Evolutionary conservation across 2,113 vertebrate species (phyloP), one percentile per base, ranked within the genome.

Genomic region (Odontophorus gujanensis): DNA sequence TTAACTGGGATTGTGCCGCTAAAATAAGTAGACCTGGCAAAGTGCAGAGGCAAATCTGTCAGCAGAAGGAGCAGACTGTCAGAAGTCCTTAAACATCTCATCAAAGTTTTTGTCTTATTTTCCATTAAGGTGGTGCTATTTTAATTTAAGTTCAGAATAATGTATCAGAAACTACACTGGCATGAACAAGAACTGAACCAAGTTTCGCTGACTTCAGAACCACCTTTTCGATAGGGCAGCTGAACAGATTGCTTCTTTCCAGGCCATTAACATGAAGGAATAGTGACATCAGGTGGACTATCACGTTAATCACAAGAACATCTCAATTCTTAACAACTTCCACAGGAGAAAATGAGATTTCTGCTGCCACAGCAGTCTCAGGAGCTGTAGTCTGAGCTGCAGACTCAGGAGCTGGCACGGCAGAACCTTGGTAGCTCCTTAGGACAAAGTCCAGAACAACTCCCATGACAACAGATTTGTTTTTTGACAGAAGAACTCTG

Each of bases 261-360:
- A 74, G 57, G 43, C 81, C 15, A 1, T 3, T 12, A 20, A 13
- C 3, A 0, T 19, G 92, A 81, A 65, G 85, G 80, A 94, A 95
- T 0, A 95, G 92, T 83, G 96, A 96, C 96, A 90, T 53, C 96
- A 83, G 68, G 80, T 78, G 96, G 96, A 13, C 13, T 16, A 11
- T 18, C 6, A 1, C 2, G 3, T 11, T 73, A 40, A 89, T 34
- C 87, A 50, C 94, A 93, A 55, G 21, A 55, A 81, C 36, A 62
- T 11, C 72, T 61, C 11, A 3, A 1, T 10, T 86, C 14, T 48
- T 2, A 34, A 55, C 30, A 19, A 2, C 13, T 68, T 38, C 63
- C 21, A 36, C 50, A 48, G 68, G 16, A 66, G 9, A 22, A 43
- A 0, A 8, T 38, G 57, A 14, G 19, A 20, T 6, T 48, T 36